A percentile compares a stretch with the other conserved stretches of the same genome.
These are phyloP conservation scores for Parambassis ranga DNA, from an alignment of 2,797 vertebrate genomes.

Conservation along the genomic window DNA sequence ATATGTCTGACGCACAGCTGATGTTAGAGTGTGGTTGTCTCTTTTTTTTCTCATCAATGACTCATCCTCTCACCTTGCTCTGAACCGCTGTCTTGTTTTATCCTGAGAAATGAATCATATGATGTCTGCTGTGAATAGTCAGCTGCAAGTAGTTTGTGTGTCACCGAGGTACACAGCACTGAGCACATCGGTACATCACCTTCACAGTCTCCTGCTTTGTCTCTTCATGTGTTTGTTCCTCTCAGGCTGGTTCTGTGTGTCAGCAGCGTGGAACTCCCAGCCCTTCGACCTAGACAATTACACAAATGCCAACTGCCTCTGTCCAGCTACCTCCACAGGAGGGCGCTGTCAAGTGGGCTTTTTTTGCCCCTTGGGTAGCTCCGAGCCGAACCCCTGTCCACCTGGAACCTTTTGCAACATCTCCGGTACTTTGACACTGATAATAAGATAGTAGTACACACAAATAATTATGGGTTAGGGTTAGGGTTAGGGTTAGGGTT, in stretches of 20 bases:
- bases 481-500: no score
- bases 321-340: constrained; percentile 91
- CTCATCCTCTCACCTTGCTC: constrained; percentile 24
- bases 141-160: neutral
- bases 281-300: constrained; percentile 97
- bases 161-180: neutral
- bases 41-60: neutral
- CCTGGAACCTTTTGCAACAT: constrained; percentile 87
- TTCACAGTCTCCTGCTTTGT: neutral
- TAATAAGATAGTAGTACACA: neutral
- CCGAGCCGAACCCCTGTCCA: constrained; percentile 85
- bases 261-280: constrained; percentile 89
- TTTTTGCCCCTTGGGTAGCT: constrained; percentile 87
- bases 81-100: neutral
- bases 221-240: neutral
- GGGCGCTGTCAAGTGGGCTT: constrained; percentile 88
- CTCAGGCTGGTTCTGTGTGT: constrained; percentile 95
- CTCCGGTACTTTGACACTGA: constrained; percentile 77
- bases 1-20: neutral
- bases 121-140: neutral
- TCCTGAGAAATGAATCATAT: constrained; percentile 1
- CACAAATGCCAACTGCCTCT: constrained; percentile 92
- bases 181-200: neutral
- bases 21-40: neutral
- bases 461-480: no score